Evolutionary conservation across 2,797 vertebrate genomes (phyloP).

Genomic region (Dipus sagitta): DNA sequence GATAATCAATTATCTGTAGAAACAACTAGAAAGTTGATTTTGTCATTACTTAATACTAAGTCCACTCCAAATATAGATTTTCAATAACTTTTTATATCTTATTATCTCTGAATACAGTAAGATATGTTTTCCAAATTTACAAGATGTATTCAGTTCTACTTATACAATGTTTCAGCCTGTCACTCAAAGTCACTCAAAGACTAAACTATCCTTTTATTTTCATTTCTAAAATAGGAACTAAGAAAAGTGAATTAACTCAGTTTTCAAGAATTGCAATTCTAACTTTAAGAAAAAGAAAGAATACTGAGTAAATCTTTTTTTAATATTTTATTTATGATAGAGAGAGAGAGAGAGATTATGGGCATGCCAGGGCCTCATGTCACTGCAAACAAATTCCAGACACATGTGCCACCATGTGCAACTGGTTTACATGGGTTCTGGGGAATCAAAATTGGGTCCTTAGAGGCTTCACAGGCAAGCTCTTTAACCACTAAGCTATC

Average conservation of each 20-base stretch:
- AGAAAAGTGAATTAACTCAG: background rate
- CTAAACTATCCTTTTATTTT: background rate
- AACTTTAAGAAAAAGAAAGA: background rate
- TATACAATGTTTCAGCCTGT: background rate
- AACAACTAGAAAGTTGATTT: background rate
- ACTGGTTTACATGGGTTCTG: too few relatives aligned
- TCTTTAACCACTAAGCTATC: too few relatives aligned
- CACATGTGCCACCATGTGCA: too few relatives aligned
- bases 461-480: too few relatives aligned
- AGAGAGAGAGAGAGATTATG: too few relatives aligned
- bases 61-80: background rate
- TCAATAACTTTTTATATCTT: background rate
- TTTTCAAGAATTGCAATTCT: slow-evolving; percentile 15
- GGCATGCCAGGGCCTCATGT: too few relatives aligned
- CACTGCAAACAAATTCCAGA: too few relatives aligned
- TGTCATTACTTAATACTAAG: background rate
- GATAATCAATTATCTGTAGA: background rate
- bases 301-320: background rate
- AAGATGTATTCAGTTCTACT: background rate
- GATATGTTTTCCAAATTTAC: background rate
- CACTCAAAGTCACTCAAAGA: background rate
- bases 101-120: background rate
- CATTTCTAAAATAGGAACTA: background rate
- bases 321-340: too few relatives aligned
- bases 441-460: too few relatives aligned